Evolutionary conservation across 2,888 invertebrate species (phyloP).

Genomic region (Tipula vernalis): DNA sequence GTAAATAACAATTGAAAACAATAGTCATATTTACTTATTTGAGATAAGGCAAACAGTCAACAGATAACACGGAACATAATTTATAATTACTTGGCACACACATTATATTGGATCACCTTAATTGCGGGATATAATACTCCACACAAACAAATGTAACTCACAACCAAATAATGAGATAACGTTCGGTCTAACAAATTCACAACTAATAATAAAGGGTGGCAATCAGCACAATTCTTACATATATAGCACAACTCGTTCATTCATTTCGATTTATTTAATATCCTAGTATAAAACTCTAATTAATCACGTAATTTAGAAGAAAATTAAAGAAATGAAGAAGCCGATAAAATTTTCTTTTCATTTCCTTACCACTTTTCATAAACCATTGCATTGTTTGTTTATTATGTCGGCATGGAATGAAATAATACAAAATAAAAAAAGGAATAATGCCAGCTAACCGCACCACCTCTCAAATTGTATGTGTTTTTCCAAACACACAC

Average conservation of each 20-base stretch:
- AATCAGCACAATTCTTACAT: background rate
- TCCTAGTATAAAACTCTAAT: background rate
- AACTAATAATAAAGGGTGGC: background rate
- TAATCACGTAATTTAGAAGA: background rate
- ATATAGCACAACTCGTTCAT: background rate
- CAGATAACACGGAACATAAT: background rate
- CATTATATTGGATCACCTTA: background rate
- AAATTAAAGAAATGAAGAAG: background rate
- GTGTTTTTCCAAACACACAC: background rate
- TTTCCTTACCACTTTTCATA: background rate
- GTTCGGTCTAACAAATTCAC: background rate
- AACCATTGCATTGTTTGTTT: background rate
- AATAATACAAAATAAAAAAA: background rate
- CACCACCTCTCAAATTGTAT: background rate
- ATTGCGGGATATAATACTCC: background rate
- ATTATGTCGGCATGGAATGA: background rate
- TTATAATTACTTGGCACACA: background rate
- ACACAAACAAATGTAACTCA: background rate
- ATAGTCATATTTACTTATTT: background rate
- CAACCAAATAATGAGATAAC: background rate
- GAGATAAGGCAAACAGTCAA: background rate
- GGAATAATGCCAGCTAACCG: background rate
- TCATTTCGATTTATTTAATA: too few relatives aligned
- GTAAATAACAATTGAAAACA: background rate
- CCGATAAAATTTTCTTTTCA: background rate